phyloP scores from a whole-genome alignment of 2,797 vertebrate genomes.

The Rhinatrema bivittatum region DNA sequence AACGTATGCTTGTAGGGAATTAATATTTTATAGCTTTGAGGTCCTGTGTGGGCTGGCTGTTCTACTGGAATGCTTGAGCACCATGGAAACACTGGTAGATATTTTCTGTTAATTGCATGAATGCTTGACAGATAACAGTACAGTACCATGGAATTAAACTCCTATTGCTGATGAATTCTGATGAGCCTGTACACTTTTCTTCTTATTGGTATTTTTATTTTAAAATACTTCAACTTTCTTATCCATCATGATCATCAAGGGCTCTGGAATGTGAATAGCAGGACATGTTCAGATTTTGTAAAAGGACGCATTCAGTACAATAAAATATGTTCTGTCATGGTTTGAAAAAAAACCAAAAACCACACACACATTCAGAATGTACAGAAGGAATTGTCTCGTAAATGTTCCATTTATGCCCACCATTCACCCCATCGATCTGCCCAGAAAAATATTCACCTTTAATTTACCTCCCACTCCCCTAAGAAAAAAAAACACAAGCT shows the following conservation, averaged over 20 bases:
- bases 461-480: too few relatives aligned
- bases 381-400: too few relatives aligned
- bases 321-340: too few relatives aligned
- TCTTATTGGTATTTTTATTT: slow-evolving; percentile 25
- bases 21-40: slow-evolving; percentile 49
- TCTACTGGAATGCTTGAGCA: slow-evolving; percentile 48
- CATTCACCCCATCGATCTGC: too few relatives aligned
- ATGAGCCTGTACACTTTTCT: slow-evolving; percentile 20
- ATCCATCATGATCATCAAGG: slow-evolving; percentile 7
- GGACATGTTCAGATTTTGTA: too few relatives aligned
- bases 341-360: too few relatives aligned
- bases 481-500: too few relatives aligned
- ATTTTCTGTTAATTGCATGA: slow-evolving; percentile 52
- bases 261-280: too few relatives aligned
- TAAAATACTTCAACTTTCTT: slow-evolving; percentile 9
- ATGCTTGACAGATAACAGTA: slow-evolving; percentile 55
- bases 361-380: too few relatives aligned
- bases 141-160: slow-evolving; percentile 40
- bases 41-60: slow-evolving; percentile 57
- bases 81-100: slow-evolving; percentile 62
- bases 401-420: too few relatives aligned
- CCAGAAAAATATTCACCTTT: too few relatives aligned
- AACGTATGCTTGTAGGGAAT: slow-evolving; percentile 40
- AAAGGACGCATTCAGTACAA: too few relatives aligned
- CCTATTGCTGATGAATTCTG: slow-evolving; percentile 36